Conservation (phyloP, 2,888 invertebrate species). For the Cheilosia grossa region DNA sequence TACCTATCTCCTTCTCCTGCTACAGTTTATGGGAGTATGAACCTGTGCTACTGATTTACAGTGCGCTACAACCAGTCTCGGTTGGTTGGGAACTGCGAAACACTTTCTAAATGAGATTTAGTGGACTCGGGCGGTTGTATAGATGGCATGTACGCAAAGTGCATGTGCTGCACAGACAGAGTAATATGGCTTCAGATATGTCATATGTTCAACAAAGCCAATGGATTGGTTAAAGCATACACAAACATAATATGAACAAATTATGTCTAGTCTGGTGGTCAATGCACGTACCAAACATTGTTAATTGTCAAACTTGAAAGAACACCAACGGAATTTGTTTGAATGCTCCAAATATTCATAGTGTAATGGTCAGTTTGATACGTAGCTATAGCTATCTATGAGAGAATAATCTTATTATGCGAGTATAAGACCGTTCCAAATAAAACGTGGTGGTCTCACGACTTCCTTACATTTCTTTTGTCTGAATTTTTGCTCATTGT, state of each 20-base stretch:
- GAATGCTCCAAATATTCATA: too few relatives aligned
- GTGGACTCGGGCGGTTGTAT: constrained; percentile 3
- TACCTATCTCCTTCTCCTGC: too few relatives aligned
- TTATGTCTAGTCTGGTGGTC: neutral
- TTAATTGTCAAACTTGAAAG: constrained; percentile 1
- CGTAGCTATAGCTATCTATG: too few relatives aligned
- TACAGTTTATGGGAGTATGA: constrained; percentile 53
- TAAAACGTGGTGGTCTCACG: too few relatives aligned
- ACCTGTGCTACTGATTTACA: constrained; percentile 23
- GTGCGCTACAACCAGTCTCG: constrained; percentile 13
- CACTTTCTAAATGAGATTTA: constrained; percentile 21
- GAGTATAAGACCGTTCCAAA: too few relatives aligned
- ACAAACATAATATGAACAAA: neutral
- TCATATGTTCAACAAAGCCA: neutral
- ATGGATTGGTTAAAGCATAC: neutral
- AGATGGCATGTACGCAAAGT: too few relatives aligned
- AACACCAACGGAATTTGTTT: too few relatives aligned
- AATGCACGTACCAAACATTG: neutral
- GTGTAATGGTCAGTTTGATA: too few relatives aligned
- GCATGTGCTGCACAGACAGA: neutral
- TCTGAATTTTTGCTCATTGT: too few relatives aligned
- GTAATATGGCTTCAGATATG: neutral
- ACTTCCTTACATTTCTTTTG: too few relatives aligned
- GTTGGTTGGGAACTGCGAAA: constrained; percentile 14
- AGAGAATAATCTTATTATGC: too few relatives aligned